Base-by-base conservation (phyloP, 2,888 invertebrate species). In the Villa cingulata region DNA sequence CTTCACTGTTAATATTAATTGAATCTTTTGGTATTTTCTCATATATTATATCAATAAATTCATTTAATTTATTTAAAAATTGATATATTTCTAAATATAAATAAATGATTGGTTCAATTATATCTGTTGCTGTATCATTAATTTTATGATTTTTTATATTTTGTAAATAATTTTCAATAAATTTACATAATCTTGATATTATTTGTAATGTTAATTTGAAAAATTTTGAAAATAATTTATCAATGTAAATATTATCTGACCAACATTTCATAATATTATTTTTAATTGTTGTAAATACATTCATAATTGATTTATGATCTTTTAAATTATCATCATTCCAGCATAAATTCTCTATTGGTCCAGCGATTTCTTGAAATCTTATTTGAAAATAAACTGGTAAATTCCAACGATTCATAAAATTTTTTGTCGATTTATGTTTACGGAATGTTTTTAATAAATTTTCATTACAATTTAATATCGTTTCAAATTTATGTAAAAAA, bases 341-440 rank as follows among this genome's bases (percentile, higher is more conserved):
- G 16, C 12, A 37, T 12, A 9, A 16, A 9, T 16, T 49, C 18
- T 57, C 57, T 9, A 57, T 17, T 2, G 39, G 70, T 59, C 83
- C 81, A 52, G 86, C 87, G 62, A 91, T 85, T 70, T 90, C 84
- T 71, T 94, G 94, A 71, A 91, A 94, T 55, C 91, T 77, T 40
- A 68, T 68, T 72, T 95, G 94, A 66, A 90, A 95, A 69, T 96
- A 96, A n/a, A 96, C 92, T 14, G 91, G 87, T 44, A 95, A 73
- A 70, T 94, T 95, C 87, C 94, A 96, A 57, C 87, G 81, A 54
- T 80, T 80, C 56, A 88, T 77, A 62, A 91, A 89, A 53, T 77
- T 80, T 59, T 79, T 79, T 61, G 86, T 90, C 53, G 84, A 81
- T 2, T 75, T 66, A 59, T 86, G 81, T 46, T 74, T 70, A 53